Base-by-base conservation (phyloP, 2,888 invertebrate species). In the Uropetala carovei region DNA sequence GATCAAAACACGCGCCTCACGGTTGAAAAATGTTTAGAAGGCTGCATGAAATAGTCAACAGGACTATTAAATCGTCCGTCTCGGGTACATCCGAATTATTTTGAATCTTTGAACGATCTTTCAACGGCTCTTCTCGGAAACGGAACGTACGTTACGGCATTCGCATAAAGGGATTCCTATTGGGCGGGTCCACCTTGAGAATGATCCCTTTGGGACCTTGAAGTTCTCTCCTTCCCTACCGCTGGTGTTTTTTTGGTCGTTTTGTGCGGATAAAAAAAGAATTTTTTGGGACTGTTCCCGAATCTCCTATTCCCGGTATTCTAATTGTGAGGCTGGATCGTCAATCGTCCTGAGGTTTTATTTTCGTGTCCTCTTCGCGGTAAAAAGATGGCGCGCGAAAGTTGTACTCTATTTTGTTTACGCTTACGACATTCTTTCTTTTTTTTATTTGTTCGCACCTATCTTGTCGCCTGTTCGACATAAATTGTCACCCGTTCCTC, bases 261-360 rank as follows among this genome's bases (percentile, higher is more conserved):
- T n/a, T 14, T 18, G n/a, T 64, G 22, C 18, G 68, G 22, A 9
- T 68, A 68, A 22, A 68, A 68, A 68, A n/a, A 68, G 18, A 68
- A n/a, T n/a, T n/a, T n/a, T 68, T n/a, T n/a, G 18, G n/a, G 68
- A 10, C 68, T 68, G 68, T 68, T 11, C 22, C 13, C n/a, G 22
- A 18, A 18, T 18, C 68, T n/a, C n/a, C 68, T 68, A 8, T 68
- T 68, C 68, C 68, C 8, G n/a, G 68, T 68, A 68, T 68, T 68
- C 68, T 68, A 68, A n/a, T n/a, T n/a, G n/a, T n/a, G n/a, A 68
- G n/a, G 18, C 22, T 68, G 22, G 68, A 68, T 68, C 68, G 68
- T 68, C 68, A 18, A n/a, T 68, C 18, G 68, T n/a, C 22, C 4
- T 5, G 60, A 16, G 18, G 9, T 68, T 68, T 68, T 68, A n/a